Evolutionary conservation across 1,140 invertebrate species (phyloP), one percentile per base, ranked within the genome.

Genomic region (Lerema accius): DNA sequence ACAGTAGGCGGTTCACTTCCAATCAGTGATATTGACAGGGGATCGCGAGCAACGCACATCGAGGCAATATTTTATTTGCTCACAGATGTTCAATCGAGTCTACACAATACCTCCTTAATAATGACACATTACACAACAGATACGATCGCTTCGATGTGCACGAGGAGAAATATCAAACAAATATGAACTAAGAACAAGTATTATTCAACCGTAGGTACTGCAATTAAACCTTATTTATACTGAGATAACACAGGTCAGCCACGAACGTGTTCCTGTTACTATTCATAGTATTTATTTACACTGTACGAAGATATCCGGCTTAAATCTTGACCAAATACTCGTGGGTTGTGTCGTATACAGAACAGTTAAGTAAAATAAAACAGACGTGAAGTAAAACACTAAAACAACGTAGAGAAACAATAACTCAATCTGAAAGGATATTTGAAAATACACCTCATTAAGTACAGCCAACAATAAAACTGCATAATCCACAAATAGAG

Each of bases 1-100:
- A 42, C 49, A 63, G 53, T 50, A 61, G 35, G 50, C 69, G 48
- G 19, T 60, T 56, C 67, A 56, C 69, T 78, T 73, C 74, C 78
- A 81, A 81, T 82, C 82, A 80, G 65, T 42, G 65, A 67, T 80
- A 82, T 82, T 84, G 76, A 84, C 76, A 76, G 60, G 74, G 75
- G 71, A 70, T 63, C 28, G 58, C n/a, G n/a, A n/a, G n/a, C n/a
- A n/a, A n/a, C 64, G 53, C 58, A 69, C 46, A 58, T 49, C 14
- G 48, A 43, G 50, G 39, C 65, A 70, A 67, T 68, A 64, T 65
- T 73, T 80, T 74, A 73, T 77, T 78, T 75, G 59, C 58, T 63
- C 61, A 19, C 66, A 53, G 55, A 62, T 65, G 65, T 70, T 53
- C 64, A 28, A 65, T 65, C 37, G 32, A 35, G 58, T 56, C 40